Conservation (phyloP, 2,888 invertebrate genomes). For the Camponotus fellah region DNA sequence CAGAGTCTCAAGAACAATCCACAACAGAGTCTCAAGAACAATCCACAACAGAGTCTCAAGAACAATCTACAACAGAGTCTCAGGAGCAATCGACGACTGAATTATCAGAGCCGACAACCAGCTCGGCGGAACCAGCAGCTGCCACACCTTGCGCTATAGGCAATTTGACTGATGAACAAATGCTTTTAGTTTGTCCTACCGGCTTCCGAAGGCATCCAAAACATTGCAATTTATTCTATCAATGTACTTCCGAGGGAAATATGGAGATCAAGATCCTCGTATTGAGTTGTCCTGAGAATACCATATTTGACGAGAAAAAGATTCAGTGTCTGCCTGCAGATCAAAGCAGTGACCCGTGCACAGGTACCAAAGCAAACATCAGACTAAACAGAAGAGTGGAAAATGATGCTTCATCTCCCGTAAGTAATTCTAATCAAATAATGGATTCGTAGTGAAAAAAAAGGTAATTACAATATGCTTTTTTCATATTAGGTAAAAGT, state of each 20-base stretch:
- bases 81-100: conserved; percentile 73
- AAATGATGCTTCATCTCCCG: conserved; percentile 87
- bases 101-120: conserved; percentile 54
- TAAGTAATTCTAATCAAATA: conserved; percentile 84
- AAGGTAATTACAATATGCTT: background rate
- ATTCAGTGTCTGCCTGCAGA: conserved; percentile 91
- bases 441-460: background rate
- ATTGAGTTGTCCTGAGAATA: conserved; percentile 92
- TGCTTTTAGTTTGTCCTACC: conserved; percentile 92
- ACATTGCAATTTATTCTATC: conserved; percentile 94
- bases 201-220: conserved; percentile 94
- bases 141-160: conserved; percentile 80
- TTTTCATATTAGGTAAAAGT: conserved; percentile 89
- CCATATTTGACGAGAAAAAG: conserved; percentile 91
- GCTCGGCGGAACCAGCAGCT: conserved; percentile 38
- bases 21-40: conserved; percentile 64
- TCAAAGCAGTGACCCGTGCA: conserved; percentile 88
- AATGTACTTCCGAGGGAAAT: conserved; percentile 90
- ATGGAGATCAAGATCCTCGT: conserved; percentile 92
- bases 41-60: conserved; percentile 53
- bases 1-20: conserved; percentile 50
- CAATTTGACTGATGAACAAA: conserved; percentile 90
- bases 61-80: conserved; percentile 57
- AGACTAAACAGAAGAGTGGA: conserved; percentile 88
- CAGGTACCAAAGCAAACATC: conserved; percentile 87